phyloP scores from a whole-genome alignment of 2,797 vertebrate genomes.

The Anableps anableps region DNA sequence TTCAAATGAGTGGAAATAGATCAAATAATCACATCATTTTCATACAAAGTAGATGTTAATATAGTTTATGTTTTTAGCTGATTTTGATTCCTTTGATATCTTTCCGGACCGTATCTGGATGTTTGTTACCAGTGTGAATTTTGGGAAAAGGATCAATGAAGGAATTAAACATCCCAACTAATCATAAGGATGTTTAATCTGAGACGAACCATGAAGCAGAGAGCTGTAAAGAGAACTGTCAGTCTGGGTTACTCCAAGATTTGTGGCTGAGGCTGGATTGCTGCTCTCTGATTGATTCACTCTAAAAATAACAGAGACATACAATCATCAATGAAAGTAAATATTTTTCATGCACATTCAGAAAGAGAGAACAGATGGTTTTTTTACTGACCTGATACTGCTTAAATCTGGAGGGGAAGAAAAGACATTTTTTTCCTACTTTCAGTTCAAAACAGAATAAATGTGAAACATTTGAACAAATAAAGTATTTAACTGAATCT shows the following conservation, averaged over 20 bases:
- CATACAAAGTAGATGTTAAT: no score
- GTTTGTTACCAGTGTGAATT: background rate
- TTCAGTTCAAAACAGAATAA: background rate
- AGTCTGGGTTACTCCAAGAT: background rate
- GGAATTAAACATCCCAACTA: background rate
- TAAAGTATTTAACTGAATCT: background rate
- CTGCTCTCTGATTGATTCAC: background rate
- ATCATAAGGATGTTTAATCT: background rate
- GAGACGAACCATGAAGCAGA: background rate
- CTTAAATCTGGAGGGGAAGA: conserved; percentile 14
- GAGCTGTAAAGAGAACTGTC: background rate
- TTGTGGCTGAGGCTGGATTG: background rate
- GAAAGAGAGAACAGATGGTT: fast-evolving
- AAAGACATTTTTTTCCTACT: no score
- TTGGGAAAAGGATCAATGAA: no score
- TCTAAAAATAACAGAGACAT: fast-evolving
- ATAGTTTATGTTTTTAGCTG: no score
- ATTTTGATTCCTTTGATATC: no score
- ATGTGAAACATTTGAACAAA: background rate
- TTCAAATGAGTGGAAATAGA: no score
- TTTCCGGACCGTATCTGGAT: background rate
- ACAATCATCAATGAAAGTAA: background rate
- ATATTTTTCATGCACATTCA: background rate
- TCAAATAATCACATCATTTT: no score
- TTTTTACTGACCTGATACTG: conserved; percentile 19